Evolutionary conservation across 2,113 vertebrate species (phyloP), one percentile per base, ranked within the genome.

Genomic region (Benitochromis conjunctus): DNA sequence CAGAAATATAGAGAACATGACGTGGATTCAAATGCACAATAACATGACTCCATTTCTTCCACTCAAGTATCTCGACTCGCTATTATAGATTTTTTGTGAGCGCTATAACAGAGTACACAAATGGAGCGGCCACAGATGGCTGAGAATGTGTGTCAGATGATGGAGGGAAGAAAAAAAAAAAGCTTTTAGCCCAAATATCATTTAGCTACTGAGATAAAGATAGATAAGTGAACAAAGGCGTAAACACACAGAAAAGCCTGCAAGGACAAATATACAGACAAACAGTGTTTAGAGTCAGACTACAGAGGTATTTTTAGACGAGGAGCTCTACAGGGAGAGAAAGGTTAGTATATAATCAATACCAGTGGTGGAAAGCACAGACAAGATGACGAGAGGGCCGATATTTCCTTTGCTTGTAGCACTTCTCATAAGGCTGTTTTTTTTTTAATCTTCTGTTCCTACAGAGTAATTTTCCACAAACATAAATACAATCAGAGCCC

Each of bases 331-430:
- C 80, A 79, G 82, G 77, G 92, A 91, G 31, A 16, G 64, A 62
- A 95, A 96, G 94, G 91, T 94, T 93, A 94, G 87, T 83, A 85
- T 71, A 88, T 92, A 96, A 96, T 97, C 96, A 92, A 97, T 96
- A 94, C 58, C 26, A 31, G 90, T 55, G 89, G 82, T 84, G 90
- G 83, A 85, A 85, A 83, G 84, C 58, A 81, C 80, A 88, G 84
- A 90, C 48, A 29, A 55, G 80, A 82, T 53, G 88, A 92, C 54
- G 41, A 82, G 51, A 88, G 51, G n/a, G 84, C 79, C 83, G 11
- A 18, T 71, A 43, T 82, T 87, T 80, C 56, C 26, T 46, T 62
- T 64, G 48, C 53, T 80, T 71, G 64, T 9, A 48, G 26, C 26
- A 53, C 58, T 16, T 41, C 0, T 9, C 7, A 16, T 48, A 31